Conservation (phyloP, 2,797 vertebrate genomes). For the Mionectes olivaceus region DNA sequence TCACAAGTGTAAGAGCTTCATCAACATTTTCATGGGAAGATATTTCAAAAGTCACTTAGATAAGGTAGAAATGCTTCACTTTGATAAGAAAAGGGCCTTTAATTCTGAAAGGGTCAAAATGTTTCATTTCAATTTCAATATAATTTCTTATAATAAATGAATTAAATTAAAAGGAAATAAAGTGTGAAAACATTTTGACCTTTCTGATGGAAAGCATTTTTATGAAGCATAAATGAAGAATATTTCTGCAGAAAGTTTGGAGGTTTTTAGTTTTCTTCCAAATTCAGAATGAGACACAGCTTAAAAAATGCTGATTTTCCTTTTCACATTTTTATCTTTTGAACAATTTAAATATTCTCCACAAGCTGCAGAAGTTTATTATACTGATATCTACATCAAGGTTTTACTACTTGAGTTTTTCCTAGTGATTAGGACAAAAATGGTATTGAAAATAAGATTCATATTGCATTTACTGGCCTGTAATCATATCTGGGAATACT, state of each 20-base stretch:
- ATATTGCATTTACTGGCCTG: not conserved
- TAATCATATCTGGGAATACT: not conserved
- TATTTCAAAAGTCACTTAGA: not conserved
- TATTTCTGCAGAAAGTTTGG: not conserved
- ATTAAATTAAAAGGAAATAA: slow-evolving; percentile 27
- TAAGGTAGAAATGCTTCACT: not conserved
- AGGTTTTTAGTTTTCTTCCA: not conserved
- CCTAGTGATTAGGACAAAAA: not conserved
- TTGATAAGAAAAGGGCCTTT: not conserved
- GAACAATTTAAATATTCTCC: not conserved
- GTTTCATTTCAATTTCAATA: not conserved
- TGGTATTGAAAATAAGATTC: not conserved
- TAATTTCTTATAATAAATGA: not conserved
- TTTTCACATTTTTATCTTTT: not conserved
- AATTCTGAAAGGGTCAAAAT: not conserved
- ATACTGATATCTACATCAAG: not conserved
- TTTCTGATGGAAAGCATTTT: not conserved
- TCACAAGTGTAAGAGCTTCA: not conserved
- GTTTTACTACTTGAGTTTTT: not conserved
- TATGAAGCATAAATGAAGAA: not conserved
- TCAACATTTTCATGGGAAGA: not conserved
- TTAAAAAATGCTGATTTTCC: not conserved
- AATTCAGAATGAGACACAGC: not conserved
- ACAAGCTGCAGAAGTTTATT: not conserved
- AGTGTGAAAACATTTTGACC: not conserved